A percentile compares a stretch with the other conserved stretches of the same genome.
Evolutionary conservation across 2,113 vertebrate genomes (phyloP).

Genomic region (Notechis scutatus): DNA sequence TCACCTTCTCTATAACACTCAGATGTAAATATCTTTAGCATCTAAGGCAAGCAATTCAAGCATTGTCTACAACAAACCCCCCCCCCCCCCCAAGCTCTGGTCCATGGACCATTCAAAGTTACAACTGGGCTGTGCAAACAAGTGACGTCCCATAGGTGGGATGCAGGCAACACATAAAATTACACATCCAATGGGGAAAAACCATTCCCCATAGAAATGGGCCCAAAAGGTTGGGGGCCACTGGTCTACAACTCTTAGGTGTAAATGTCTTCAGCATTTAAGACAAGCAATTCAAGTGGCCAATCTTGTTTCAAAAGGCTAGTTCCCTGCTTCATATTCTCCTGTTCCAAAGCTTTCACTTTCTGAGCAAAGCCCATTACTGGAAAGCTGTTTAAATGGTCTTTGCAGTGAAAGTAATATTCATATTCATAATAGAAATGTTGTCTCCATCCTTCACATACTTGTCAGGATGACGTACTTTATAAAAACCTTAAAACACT

Average conservation of each 20-base stretch:
- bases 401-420: neutral
- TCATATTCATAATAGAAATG: neutral
- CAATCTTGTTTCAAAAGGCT: neutral
- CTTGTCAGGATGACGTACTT: neutral
- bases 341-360: neutral
- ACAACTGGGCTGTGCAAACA: too few species aligned
- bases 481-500: neutral
- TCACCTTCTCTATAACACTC: neutral
- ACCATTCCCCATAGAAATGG: too few species aligned
- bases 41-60: neutral
- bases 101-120: too few species aligned
- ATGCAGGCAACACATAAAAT: too few species aligned
- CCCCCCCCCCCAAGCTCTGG: too few species aligned
- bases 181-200: too few species aligned
- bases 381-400: neutral
- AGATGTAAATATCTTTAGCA: neutral
- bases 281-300: neutral
- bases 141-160: too few species aligned
- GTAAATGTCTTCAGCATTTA: neutral
- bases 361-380: neutral
- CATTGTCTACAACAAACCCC: too few species aligned
- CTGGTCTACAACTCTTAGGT: neutral
- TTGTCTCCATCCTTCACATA: neutral
- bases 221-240: too few species aligned
- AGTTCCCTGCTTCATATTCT: neutral